phyloP scores from a whole-genome alignment of 1,140 invertebrate species.

The Conus betulinus region DNA sequence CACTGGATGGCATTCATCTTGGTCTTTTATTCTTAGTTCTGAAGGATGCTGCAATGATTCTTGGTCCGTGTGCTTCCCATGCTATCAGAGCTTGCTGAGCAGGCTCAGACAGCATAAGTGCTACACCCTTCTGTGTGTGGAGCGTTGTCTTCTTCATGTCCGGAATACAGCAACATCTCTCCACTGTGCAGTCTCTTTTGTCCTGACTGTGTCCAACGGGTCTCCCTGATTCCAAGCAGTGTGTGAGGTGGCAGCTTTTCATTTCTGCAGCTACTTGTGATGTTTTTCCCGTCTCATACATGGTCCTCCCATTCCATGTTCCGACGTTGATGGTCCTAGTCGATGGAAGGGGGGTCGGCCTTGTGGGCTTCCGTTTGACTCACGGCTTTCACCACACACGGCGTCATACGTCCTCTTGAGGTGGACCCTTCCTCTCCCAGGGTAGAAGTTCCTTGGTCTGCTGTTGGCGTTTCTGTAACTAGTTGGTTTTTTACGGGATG shows the following conservation, averaged over 20 bases:
- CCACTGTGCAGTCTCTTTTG: not conserved
- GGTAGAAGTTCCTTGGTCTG: not conserved
- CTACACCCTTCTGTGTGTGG: conserved; percentile 45
- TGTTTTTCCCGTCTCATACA: conserved; percentile 30
- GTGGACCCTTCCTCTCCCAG: conserved; percentile 11
- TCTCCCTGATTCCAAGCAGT: conserved; percentile 31
- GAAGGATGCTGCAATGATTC: conserved; percentile 48
- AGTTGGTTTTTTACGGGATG: not conserved
- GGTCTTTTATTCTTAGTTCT: conserved; percentile 43
- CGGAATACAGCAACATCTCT: conserved; percentile 12
- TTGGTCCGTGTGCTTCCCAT: conserved; percentile 43
- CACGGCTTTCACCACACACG: conserved; percentile 14
- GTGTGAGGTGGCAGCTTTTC: conserved; percentile 33
- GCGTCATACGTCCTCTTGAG: conserved; percentile 6
- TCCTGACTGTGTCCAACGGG: conserved; percentile 6
- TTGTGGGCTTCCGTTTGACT: not conserved
- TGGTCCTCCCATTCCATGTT: conserved; percentile 37
- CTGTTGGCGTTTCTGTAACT: not conserved
- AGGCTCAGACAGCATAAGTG: conserved; percentile 41
- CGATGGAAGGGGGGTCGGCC: conserved; percentile 15
- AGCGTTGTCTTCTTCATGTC: conserved; percentile 2
- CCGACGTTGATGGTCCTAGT: conserved; percentile 21
- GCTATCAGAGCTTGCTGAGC: conserved; percentile 39
- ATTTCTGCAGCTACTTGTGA: conserved; percentile 35
- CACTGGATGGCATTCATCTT: conserved; percentile 42